Evolutionary conservation across 92 coral and sea anemone genomes (phyloP), one percentile per base, ranked within the genome.

Genomic region (Hydrozoanthus gracilis): DNA sequence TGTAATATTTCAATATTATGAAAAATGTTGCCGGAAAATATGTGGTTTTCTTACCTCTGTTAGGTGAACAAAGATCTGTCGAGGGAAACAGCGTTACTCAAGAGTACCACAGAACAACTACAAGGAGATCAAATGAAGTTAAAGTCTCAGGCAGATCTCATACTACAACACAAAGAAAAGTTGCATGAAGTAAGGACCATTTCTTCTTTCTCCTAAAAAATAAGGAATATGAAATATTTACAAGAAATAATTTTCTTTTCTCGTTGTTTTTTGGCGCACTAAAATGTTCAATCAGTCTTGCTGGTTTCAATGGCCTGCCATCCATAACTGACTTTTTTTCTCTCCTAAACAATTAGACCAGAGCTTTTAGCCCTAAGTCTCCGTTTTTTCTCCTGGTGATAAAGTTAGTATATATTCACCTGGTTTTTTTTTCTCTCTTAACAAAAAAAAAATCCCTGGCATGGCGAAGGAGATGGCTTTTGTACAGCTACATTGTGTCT

Each of bases 71-170:
- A 18, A 65, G 74, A 55, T 20, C 83, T 78, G 39, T 56, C 73
- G 35, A 85, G 44, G 87, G 88, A 84, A 76, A 52, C 79, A 48
- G 70, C 27, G 17, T 54, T 82, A 72, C 83, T 89, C 5, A 70
- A 73, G 74, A 85, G 60, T 64, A 68, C 39, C n/a, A 3, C 14
- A 48, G 86, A 77, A 51, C 83, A 77, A 48, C 20, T 77, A 2
- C 83, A 56, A 11, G 70, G 35, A 13, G 69, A 77, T 35, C 47
- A 77, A 14, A 50, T 55, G 65, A 77, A 18, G 12, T 48, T 58
- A 47, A 55, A 46, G n/a, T 79, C 71, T 64, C 47, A 17, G 61
- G 65, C 86, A 76, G 35, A 76, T 66, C 60, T 87, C 73, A 60
- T 71, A 44, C 73, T 77, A 84, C 55, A 70, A 9, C 55, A 82